Evolutionary conservation across 2,888 invertebrate species (phyloP).

Genomic region (Trisateles emortualis): DNA sequence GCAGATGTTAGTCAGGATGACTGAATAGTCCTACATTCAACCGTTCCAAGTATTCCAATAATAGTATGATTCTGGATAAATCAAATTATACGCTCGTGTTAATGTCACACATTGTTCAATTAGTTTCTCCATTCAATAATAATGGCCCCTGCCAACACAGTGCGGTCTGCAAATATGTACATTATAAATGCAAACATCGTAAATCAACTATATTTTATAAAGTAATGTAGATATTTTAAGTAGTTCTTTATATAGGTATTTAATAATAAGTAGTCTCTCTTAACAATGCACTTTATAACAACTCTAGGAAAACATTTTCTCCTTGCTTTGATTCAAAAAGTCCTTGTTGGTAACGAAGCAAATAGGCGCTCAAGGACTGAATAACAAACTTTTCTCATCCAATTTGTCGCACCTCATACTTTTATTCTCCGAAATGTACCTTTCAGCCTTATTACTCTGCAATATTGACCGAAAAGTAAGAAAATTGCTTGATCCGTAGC

Average conservation of each 20-base stretch:
- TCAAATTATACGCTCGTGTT: slow-evolving; percentile 46
- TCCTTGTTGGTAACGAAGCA: slow-evolving; percentile 55
- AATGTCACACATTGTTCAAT: slow-evolving; percentile 8
- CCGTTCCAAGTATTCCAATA: slow-evolving; percentile 46
- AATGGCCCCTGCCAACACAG: not conserved
- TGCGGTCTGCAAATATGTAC: slow-evolving; percentile 4
- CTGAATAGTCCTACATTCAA: slow-evolving; percentile 50
- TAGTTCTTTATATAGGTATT: too few species aligned
- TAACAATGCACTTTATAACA: slow-evolving; percentile 25
- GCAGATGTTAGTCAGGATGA: slow-evolving; percentile 66
- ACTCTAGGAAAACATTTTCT: slow-evolving; percentile 40
- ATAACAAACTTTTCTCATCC: slow-evolving; percentile 78
- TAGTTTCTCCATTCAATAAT: not conserved
- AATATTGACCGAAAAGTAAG: slow-evolving; percentile 73
- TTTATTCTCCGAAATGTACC: slow-evolving; percentile 72
- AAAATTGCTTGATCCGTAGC: slow-evolving; percentile 81
- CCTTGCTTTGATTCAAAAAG: slow-evolving; percentile 50
- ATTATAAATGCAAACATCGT: too few species aligned
- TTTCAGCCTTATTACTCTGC: slow-evolving; percentile 76
- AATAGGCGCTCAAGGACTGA: slow-evolving; percentile 61
- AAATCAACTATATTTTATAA: not conserved
- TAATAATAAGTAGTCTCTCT: slow-evolving; percentile 22
- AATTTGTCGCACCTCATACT: slow-evolving; percentile 81
- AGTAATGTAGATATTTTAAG: not conserved
- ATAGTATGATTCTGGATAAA: slow-evolving; percentile 34